phyloP scores from a whole-genome alignment of 2,888 invertebrate genomes.

The Eremobia ochroleuca region DNA sequence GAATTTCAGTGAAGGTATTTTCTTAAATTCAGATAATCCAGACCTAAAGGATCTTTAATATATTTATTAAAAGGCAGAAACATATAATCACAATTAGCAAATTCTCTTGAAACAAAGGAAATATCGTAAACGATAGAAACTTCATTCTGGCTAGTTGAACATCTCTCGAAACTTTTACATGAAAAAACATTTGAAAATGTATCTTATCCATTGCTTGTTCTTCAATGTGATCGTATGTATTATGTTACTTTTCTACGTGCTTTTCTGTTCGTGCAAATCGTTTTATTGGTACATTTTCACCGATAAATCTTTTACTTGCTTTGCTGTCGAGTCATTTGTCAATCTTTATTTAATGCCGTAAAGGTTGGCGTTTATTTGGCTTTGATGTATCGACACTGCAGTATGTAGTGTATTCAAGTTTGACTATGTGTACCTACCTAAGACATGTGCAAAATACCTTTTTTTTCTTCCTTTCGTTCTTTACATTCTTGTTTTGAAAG shows the following conservation, averaged over 20 bases:
- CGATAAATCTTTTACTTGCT: conserved; percentile 77
- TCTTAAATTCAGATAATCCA: too few relatives aligned
- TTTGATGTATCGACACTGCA: conserved; percentile 38
- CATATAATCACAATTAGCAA: too few relatives aligned
- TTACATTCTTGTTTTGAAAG: not conserved
- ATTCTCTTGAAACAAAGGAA: not conserved
- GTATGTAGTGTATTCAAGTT: conserved; percentile 5
- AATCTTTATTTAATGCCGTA: conserved; percentile 83
- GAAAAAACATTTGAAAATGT: not conserved
- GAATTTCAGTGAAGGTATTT: not conserved
- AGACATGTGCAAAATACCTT: not conserved
- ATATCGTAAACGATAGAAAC: not conserved
- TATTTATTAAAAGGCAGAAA: not conserved
- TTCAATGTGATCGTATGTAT: conserved; percentile 56
- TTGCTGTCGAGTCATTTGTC: conserved; percentile 80
- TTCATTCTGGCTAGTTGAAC: not conserved
- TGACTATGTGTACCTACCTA: not conserved
- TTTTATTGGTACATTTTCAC: conserved; percentile 77
- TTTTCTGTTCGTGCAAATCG: conserved; percentile 72
- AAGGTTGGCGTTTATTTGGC: conserved; percentile 71
- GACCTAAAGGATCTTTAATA: too few relatives aligned
- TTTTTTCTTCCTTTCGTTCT: not conserved
- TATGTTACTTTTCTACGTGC: conserved; percentile 45
- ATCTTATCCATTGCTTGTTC: conserved; percentile 5
- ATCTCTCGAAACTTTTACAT: not conserved